Evolutionary conservation across 2,888 invertebrate species (phyloP), one percentile per base, ranked within the genome.

Genomic region (Lasioglossum villosulum): DNA sequence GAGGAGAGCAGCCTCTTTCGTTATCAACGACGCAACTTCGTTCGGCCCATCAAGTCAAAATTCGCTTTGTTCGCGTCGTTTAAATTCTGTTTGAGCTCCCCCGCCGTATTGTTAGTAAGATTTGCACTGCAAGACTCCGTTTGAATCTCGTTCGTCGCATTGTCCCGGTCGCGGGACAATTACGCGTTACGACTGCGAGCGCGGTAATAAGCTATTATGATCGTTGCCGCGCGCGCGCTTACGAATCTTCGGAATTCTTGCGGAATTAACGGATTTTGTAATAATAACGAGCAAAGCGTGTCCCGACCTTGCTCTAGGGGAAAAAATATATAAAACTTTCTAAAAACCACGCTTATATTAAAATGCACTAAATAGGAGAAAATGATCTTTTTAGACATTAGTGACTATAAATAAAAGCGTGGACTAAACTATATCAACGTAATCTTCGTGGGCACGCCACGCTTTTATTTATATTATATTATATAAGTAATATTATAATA

Each of bases 131-230:
- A 45, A 42, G 45, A 27, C 72, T 59, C 56, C 27, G 78, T 63
- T 68, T 68, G 71, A 82, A 72, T 48, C 66, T 77, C 80, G 59
- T 79, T 80, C 83, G 59, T 39, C 48, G 81, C 73, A 79, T 83
- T 82, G 82, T 78, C 68, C 75, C 75, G 71, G 16, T 14, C 68
- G 78, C 45, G 72, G 68, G 63, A 84, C 84, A 80, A 84, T 84
- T 86, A 79, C 76, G 81, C 81, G 75, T 85, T 84, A 82, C 86
- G 86, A 83, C 78, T 75, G 81, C 75, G 34, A 27, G 34, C 34
- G 79, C 74, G 66, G 73, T 88, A 87, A 88, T 88, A 83, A 87
- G 81, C 79, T 71, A 66, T 81, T 52, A 75, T 56, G 83, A 83
- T 82, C 78, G 74, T n/a, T 16, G 48, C 48, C n/a, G 23, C 68